phyloP scores from a whole-genome alignment of 1,140 invertebrate species.

The Muscidifurax raptorellus region DNA sequence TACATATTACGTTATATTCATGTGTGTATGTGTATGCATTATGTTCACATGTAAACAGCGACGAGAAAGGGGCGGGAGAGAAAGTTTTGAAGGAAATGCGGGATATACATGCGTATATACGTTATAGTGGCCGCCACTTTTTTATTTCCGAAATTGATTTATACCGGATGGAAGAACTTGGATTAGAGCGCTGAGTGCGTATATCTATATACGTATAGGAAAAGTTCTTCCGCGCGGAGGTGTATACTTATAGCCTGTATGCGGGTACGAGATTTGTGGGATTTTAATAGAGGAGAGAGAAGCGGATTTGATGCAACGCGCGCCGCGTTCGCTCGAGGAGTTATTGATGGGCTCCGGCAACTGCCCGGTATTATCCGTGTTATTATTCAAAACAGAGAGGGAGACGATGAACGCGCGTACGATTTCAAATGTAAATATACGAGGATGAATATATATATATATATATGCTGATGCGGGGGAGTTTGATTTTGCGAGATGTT shows the following conservation, averaged over 20 bases:
- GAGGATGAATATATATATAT: too few relatives aligned
- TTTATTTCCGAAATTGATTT: background rate
- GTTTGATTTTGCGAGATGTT: background rate
- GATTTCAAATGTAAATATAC: background rate
- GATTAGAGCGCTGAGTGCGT: background rate
- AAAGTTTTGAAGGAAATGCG: conserved; percentile 25
- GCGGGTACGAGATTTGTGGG: background rate
- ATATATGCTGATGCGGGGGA: background rate
- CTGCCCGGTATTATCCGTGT: background rate
- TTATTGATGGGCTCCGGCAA: conserved; percentile 1
- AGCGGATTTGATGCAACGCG: background rate
- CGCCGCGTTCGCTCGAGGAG: too few relatives aligned
- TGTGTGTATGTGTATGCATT: background rate
- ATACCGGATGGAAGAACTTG: conserved; percentile 2
- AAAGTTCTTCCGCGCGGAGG: background rate
- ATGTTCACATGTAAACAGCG: background rate
- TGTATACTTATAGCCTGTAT: background rate
- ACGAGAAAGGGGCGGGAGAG: background rate
- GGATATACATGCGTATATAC: background rate
- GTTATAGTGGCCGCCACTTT: too few relatives aligned
- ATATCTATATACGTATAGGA: too few relatives aligned
- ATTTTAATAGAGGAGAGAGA: background rate
- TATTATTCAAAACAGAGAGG: background rate
- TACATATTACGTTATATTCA: too few relatives aligned
- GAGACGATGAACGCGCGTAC: background rate